These are phyloP conservation scores for Cataglyphis cursor DNA, from an alignment of 2,888 invertebrate genomes.

Conservation along the genomic window DNA sequence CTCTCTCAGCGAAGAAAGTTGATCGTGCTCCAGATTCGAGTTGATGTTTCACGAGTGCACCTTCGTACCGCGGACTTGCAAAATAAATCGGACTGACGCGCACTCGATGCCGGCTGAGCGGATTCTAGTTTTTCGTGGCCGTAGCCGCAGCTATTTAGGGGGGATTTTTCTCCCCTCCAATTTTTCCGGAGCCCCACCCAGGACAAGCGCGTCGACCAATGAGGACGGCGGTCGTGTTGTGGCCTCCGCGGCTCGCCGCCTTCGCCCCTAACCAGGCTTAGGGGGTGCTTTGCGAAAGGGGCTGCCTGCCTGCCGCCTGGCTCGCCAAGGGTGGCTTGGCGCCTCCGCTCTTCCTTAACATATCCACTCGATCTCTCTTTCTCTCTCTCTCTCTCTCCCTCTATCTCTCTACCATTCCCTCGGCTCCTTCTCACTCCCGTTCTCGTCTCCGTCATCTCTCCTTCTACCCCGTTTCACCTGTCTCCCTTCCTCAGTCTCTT, in stretches of 20 bases:
- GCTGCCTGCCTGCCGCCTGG: conserved; percentile 75
- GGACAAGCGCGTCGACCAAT: conserved; percentile 84
- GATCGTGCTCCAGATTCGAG: neutral
- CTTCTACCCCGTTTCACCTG: conserved; percentile 80
- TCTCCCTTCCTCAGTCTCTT: conserved; percentile 36
- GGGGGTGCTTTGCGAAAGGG: conserved; percentile 81
- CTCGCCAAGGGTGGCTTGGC: conserved; percentile 71
- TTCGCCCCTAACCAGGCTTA: conserved; percentile 85
- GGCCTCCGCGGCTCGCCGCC: conserved; percentile 87
- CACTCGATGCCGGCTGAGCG: conserved; percentile 85
- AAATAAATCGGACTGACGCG: conserved; percentile 68
- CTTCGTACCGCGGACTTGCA: conserved; percentile 19
- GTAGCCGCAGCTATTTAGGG: conserved; percentile 85
- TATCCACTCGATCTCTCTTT: conserved; percentile 78
- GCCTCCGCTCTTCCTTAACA: conserved; percentile 74
- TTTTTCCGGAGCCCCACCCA: conserved; percentile 86
- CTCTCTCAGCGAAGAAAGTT: conserved; percentile 1
- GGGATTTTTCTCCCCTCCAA: conserved; percentile 86
- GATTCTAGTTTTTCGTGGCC: conserved; percentile 86
- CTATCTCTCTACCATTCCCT: conserved; percentile 46
- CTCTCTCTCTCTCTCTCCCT: neutral
- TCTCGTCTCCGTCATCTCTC: conserved; percentile 79
- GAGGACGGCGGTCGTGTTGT: conserved; percentile 87
- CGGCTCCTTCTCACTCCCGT: conserved; percentile 87
- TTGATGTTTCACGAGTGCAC: conserved; percentile 10